Evolutionary conservation across 2,797 vertebrate genomes (phyloP).

Genomic region (Aselliscus stoliczkanus): DNA sequence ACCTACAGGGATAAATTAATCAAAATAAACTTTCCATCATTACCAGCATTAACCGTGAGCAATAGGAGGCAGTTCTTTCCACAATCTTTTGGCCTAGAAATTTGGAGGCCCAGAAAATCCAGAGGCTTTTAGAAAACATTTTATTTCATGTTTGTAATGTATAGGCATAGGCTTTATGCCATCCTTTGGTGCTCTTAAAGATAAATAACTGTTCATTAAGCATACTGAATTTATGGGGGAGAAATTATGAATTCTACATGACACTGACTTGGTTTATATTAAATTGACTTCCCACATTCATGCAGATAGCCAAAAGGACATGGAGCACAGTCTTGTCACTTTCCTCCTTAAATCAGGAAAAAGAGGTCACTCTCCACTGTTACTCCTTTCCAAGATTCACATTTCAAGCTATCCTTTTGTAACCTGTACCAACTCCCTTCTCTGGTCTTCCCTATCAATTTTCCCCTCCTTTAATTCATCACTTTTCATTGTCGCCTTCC

Average conservation of each 20-base stretch:
- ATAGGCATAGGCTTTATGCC: background rate
- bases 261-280: background rate
- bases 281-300: background rate
- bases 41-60: background rate
- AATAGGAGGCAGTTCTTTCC: background rate
- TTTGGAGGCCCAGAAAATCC: background rate
- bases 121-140: background rate
- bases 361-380: background rate
- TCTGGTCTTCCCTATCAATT: background rate
- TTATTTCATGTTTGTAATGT: background rate
- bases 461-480: background rate
- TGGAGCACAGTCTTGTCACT: background rate
- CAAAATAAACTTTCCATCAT: background rate
- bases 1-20: background rate
- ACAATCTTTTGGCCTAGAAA: background rate
- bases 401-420: background rate
- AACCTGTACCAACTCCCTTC: too few relatives aligned
- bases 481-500: background rate
- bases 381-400: background rate
- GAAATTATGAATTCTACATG: constrained; percentile 14
- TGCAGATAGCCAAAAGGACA: background rate
- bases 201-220: background rate
- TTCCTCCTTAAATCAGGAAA: background rate
- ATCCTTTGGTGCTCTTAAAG: background rate
- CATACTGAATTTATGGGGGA: background rate